These are phyloP conservation scores for Thymallus thymallus DNA, from an alignment of 2,113 vertebrate genomes.

Conservation along the genomic window DNA sequence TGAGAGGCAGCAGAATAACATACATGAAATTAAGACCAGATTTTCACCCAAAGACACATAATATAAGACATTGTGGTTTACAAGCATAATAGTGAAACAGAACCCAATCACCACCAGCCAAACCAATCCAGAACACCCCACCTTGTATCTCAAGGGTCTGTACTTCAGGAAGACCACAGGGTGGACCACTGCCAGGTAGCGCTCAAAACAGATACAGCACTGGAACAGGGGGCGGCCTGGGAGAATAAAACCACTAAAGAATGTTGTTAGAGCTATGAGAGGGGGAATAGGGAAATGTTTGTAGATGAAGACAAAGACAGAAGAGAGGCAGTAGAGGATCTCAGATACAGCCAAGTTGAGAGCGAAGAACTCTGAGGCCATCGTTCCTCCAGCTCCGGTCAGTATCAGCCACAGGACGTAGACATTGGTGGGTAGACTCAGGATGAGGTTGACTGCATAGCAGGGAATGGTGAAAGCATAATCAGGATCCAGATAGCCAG, in stretches of 20 bases:
- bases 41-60: too few species aligned
- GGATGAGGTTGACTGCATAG: not conserved
- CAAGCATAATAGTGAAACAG: not conserved
- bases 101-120: not conserved
- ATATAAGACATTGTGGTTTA: too few species aligned
- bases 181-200: conserved; percentile 7
- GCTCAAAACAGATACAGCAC: conserved; percentile 17
- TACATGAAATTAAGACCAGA: too few species aligned
- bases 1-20: conserved; percentile 3
- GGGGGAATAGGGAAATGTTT: too few species aligned
- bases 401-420: not conserved
- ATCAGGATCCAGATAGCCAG: too few species aligned
- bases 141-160: too few species aligned
- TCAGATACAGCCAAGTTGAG: not conserved
- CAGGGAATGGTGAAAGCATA: too few species aligned
- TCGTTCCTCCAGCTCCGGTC: not conserved
- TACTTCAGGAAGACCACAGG: too few species aligned
- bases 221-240: not conserved
- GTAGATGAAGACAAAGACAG: too few species aligned
- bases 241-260: not conserved
- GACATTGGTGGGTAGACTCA: not conserved
- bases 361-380: not conserved
- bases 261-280: fast-evolving
- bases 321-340: not conserved
- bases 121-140: too few species aligned